Evolutionary conservation across 2,888 invertebrate species (phyloP).

Genomic region (Conchocele bisecta): DNA sequence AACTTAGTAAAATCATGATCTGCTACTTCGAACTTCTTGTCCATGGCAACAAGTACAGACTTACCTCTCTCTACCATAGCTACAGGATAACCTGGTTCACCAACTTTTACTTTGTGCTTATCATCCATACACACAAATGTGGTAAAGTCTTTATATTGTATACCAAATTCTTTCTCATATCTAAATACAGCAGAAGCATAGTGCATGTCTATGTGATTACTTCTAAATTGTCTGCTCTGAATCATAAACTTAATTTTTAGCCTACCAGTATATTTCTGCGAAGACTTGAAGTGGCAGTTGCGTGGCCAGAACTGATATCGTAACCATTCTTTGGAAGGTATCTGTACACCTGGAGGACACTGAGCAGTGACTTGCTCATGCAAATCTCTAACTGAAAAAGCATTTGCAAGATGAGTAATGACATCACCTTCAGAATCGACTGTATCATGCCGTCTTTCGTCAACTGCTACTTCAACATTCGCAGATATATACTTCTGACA

Average conservation of each 20-base stretch:
- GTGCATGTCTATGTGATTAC: slow-evolving; percentile 18
- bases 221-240: slow-evolving; percentile 32
- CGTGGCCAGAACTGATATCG: slow-evolving; percentile 30
- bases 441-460: slow-evolving; percentile 5
- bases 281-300: slow-evolving; percentile 16
- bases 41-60: slow-evolving; percentile 12
- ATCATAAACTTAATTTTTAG: slow-evolving; percentile 41
- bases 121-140: slow-evolving; percentile 16
- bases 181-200: slow-evolving; percentile 20
- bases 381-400: slow-evolving; percentile 11
- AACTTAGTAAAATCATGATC: slow-evolving; percentile 25
- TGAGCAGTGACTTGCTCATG: slow-evolving; percentile 1
- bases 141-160: slow-evolving; percentile 1
- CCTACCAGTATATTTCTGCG: slow-evolving; percentile 19
- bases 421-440: slow-evolving; percentile 1
- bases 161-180: slow-evolving; percentile 16
- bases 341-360: not conserved
- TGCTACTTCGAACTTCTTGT: slow-evolving; percentile 4
- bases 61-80: slow-evolving; percentile 11
- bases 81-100: slow-evolving; percentile 18
- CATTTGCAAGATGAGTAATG: slow-evolving; percentile 12
- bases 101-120: slow-evolving; percentile 19
- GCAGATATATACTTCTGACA: not conserved
- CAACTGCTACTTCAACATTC: slow-evolving; percentile 2
- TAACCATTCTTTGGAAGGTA: slow-evolving; percentile 26